These are phyloP conservation scores for Falco punctatus DNA, from an alignment of 2,113 vertebrate genomes.

Conservation along the genomic window DNA sequence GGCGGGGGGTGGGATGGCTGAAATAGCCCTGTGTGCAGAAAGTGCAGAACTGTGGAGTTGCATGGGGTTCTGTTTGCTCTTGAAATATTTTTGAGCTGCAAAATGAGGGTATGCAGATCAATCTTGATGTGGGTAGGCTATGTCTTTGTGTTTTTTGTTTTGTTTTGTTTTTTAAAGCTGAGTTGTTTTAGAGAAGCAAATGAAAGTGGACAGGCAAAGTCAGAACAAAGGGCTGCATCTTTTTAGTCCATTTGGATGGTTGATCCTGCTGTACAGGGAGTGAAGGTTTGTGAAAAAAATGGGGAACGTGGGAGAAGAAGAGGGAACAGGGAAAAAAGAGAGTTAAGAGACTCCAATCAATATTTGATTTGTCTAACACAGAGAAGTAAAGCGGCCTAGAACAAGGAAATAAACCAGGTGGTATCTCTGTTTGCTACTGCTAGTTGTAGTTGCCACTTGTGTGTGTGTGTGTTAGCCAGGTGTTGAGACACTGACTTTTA, in stretches of 20 bases:
- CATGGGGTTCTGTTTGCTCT: neutral
- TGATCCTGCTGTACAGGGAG: neutral
- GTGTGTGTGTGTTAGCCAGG: neutral
- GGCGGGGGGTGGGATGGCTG: neutral
- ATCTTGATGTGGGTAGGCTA: neutral
- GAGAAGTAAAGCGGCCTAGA: neutral
- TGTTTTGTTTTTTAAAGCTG: neutral
- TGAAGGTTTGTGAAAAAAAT: neutral
- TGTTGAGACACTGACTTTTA: neutral
- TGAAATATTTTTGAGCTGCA: neutral
- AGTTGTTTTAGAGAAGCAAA: neutral
- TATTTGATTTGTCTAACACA: neutral
- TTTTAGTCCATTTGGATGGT: neutral
- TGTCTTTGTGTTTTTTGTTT: neutral
- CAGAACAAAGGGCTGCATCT: fast-evolving
- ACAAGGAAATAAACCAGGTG: neutral
- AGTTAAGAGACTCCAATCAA: neutral
- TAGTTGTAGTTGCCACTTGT: neutral
- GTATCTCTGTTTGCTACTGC: neutral
- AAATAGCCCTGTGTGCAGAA: neutral
- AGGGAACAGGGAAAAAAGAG: neutral
- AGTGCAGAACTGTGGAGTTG: neutral
- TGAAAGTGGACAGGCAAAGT: neutral
- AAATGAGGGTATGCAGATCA: neutral
- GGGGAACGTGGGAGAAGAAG: no score